Evolutionary conservation across 2,888 invertebrate genomes (phyloP).

Genomic region (Apodemia duryi): DNA sequence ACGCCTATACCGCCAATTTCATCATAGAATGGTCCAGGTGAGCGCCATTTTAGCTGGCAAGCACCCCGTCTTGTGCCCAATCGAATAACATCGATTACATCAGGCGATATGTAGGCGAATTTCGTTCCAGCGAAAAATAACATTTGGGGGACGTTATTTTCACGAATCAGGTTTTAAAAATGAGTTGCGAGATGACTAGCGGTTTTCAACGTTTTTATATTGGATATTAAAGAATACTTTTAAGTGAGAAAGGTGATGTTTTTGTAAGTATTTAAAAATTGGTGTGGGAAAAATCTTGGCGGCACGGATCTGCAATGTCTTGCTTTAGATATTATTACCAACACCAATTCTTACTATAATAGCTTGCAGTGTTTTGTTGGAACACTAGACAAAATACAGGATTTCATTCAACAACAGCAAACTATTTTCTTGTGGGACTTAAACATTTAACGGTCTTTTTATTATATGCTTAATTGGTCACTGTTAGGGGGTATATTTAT

Average conservation of each 20-base stretch:
- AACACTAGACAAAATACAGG: no score
- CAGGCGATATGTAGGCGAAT: slow-evolving; percentile 40
- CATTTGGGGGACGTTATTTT: slow-evolving; percentile 20
- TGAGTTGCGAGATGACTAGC: slow-evolving; percentile 4
- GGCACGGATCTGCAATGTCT: background rate
- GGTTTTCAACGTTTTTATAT: slow-evolving; percentile 7
- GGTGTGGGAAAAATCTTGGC: background rate
- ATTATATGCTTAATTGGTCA: no score
- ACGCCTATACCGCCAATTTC: slow-evolving; percentile 14
- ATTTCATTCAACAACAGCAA: no score
- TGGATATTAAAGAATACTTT: background rate
- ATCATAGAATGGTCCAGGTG: slow-evolving; percentile 5
- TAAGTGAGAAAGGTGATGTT: background rate
- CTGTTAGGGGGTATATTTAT: no score
- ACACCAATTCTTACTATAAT: no score
- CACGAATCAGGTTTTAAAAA: slow-evolving; percentile 13
- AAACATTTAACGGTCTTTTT: no score
- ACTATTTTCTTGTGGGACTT: no score
- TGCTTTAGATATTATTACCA: no score
- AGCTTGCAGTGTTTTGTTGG: no score
- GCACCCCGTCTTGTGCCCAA: slow-evolving; percentile 48
- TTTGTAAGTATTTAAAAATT: background rate
- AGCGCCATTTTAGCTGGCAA: background rate
- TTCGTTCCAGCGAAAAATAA: slow-evolving; percentile 31
- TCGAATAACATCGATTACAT: slow-evolving; percentile 52